A percentile compares a stretch with the other conserved stretches of the same genome.
These are phyloP conservation scores for Drosophila emarginata DNA, from an alignment of 2,888 invertebrate genomes.

Conservation along the genomic window DNA sequence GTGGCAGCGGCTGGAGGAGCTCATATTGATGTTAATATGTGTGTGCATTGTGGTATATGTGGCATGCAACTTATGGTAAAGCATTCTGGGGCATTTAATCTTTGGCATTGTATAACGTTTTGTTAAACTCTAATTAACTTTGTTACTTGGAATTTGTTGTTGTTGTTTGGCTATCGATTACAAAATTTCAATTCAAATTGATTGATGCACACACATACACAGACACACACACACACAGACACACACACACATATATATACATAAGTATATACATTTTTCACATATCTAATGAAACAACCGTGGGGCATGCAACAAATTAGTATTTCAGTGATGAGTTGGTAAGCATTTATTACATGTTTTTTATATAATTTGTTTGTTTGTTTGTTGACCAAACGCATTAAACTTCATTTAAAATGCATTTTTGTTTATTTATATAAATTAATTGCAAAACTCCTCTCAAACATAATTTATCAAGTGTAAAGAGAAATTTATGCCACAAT, in stretches of 20 bases:
- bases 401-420: slow-evolving; percentile 40
- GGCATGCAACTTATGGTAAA: slow-evolving; percentile 16
- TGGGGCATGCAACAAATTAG: neutral
- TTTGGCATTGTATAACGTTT: slow-evolving; percentile 17
- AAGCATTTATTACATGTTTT: neutral
- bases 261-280: slow-evolving; percentile 50
- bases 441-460: slow-evolving; percentile 43
- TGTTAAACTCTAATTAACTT: slow-evolving; percentile 66
- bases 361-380: neutral
- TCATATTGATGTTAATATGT: slow-evolving; percentile 48
- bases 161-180: slow-evolving; percentile 53
- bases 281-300: slow-evolving; percentile 37
- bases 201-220: slow-evolving; percentile 37
- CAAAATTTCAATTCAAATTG: slow-evolving; percentile 31
- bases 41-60: slow-evolving; percentile 39
- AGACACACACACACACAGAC: slow-evolving; percentile 1
- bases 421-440: slow-evolving; percentile 55
- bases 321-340: neutral
- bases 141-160: slow-evolving; percentile 23
- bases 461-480: slow-evolving; percentile 50
- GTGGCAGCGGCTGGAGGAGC: slow-evolving; percentile 38
- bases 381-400: slow-evolving; percentile 29
- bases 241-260: neutral
- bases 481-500: slow-evolving; percentile 54
- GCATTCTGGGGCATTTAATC: neutral